Evolutionary conservation across 1,140 invertebrate species (phyloP), one percentile per base, ranked within the genome.

Genomic region (Plodia interpunctella): DNA sequence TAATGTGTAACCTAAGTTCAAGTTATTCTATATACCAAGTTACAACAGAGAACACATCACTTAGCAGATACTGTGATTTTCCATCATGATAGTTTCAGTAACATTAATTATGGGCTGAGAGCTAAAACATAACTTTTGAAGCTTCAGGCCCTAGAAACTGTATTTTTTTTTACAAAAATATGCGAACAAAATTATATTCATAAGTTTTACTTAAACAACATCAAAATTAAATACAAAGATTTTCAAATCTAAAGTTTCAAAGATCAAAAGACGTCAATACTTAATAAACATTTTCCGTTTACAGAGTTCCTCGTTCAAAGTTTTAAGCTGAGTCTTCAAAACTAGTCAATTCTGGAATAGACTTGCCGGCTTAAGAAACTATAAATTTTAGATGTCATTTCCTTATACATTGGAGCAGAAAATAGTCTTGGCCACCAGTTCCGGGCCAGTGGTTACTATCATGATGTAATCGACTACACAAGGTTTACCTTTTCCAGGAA

Each of bases 321-420:
- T 44, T 44, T 44, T n/a, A n/a, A 15, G 38, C 38, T 44, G 38
- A 44, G 15, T 44, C 38, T 44, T 17, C 13, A 44, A 44, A 44
- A 44, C 38, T 44, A 44, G 21, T 25, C 15, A 17, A 54, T 54
- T 54, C 25, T 54, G 21, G 52, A 32, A 56, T 49, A 56, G 18
- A 18, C 32, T 19, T 49, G 17, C 21, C 20, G 56, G 59, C 44
- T 62, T 65, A 55, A 66, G 52, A 60, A 55, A 58, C 50, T 57
- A 66, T 66, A 66, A 70, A 66, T 66, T 70, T 63, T 59, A 63
- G 60, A 67, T 49, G 58, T 32, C 44, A 62, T 64, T 44, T 44
- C 38, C n/a, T 44, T 44, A 44, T 44, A 44, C 38, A 44, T 44
- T 44, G 38, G 38, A 44, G 13, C 38, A 44, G 38, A 44, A 44